Base-by-base conservation (phyloP, 92 coral and sea anemone genomes). In the Muricea muricata region DNA sequence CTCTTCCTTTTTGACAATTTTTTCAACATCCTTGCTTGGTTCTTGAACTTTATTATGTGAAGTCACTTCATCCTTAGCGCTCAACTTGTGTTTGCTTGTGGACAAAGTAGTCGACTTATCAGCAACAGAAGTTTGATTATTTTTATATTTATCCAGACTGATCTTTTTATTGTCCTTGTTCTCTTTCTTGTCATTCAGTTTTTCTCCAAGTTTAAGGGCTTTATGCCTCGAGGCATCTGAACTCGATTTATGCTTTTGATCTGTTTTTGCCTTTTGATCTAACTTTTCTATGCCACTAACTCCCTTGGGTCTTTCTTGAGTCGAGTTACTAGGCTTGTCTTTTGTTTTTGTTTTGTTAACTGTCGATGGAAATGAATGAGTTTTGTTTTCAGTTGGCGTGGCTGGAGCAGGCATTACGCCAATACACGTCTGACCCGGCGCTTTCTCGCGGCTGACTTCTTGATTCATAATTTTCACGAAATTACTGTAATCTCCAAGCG, bases 391-490 rank as follows among this genome's bases (percentile, higher is more conserved):
- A 15, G 61, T 74, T 21, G 80, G 80, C 26, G 80, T 74, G 1
- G 61, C 35, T 45, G 80, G 80, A 9, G 28, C 46, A 45, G 80
- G 63, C 34, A 45, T 25, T 1, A 74, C 80, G 48, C 80, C 80
- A 17, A 74, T 47, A 41, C 80, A 74, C 13, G 80, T 74, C 26
- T 37, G 48, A 45, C 63, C 80, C 23, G 68, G 68, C 30, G 68
- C 68, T 60, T 60, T 60, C 68, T 60, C 68, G 15, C 68, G 68
- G 17, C 30, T 25, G 0, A 29, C 32, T 2, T 60, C 68, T 47
- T 45, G 80, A 9, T 74, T 74, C 60, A 21, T 45, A 24, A 74
- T 74, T 63, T 55, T 74, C 41, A 45, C 57, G 48, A 74, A 74
- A 2, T 47, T 12, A 0, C 4, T 48, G 41, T 10, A 74, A 28